These are phyloP conservation scores for Pyrocoelia pectoralis DNA, from an alignment of 2,888 invertebrate species.

Conservation along the genomic window DNA sequence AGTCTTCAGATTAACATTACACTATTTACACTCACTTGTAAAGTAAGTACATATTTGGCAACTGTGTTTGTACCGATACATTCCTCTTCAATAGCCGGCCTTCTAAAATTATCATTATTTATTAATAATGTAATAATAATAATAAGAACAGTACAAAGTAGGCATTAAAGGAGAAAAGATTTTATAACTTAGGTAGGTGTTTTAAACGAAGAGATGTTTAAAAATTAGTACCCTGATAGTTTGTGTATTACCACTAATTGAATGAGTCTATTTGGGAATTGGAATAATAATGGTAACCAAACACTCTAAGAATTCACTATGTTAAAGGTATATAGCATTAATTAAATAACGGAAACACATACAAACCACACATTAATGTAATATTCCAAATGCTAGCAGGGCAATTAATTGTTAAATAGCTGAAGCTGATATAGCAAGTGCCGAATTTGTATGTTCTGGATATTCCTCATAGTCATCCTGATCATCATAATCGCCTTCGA, in stretches of 20 bases:
- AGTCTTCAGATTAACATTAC: conserved; percentile 7
- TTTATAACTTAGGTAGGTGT: no score
- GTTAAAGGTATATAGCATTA: no score
- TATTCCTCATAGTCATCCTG: conserved; percentile 70
- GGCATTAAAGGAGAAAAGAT: no score
- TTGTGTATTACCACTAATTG: no score
- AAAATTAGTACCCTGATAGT: no score
- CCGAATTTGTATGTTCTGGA: conserved; percentile 61
- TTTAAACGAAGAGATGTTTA: no score
- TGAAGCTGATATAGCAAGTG: conserved; percentile 54
- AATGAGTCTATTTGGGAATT: no score
- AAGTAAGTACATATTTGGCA: conserved; percentile 25
- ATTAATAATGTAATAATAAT: no score
- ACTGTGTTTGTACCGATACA: not conserved
- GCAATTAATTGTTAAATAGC: conserved; percentile 53
- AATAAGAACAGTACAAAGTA: no score
- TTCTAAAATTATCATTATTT: conserved; percentile 8
- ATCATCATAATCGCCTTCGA: conserved; percentile 63
- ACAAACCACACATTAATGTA: conserved; percentile 12
- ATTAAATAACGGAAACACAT: not conserved
- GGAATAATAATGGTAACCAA: no score
- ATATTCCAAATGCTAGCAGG: conserved; percentile 31
- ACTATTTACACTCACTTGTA: conserved; percentile 27
- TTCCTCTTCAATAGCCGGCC: not conserved
- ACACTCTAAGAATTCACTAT: no score